A percentile compares a stretch with the other conserved stretches of the same genome.
phyloP scores from a whole-genome alignment of 2,113 vertebrate species.

The Laticauda laticaudata region DNA sequence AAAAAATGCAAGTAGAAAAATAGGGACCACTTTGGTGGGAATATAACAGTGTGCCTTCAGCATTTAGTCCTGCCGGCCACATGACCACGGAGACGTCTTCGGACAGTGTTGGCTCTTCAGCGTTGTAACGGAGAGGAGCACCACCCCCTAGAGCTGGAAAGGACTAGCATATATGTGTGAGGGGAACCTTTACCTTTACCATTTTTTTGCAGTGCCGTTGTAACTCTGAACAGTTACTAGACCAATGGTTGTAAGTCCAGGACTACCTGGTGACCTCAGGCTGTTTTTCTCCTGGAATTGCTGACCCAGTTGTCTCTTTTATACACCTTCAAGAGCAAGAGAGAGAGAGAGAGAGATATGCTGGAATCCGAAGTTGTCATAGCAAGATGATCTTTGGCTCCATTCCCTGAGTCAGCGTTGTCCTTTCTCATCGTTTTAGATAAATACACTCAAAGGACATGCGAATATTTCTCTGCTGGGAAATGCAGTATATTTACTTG shows the following conservation, averaged over 20 bases:
- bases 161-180: too few species aligned
- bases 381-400: conserved; percentile 21
- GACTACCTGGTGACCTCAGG: neutral
- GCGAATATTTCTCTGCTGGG: conserved; percentile 8
- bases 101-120: too few species aligned
- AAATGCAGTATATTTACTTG: neutral
- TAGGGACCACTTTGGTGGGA: too few species aligned
- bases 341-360: conserved; percentile 18
- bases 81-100: too few species aligned
- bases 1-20: too few species aligned
- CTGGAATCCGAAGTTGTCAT: conserved; percentile 7
- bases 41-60: too few species aligned
- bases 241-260: neutral
- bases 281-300: neutral
- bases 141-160: too few species aligned
- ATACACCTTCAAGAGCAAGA: neutral
- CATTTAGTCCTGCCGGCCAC: too few species aligned
- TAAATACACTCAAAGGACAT: conserved; percentile 26
- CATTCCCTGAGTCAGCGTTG: neutral
- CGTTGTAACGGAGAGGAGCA: too few species aligned
- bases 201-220: neutral
- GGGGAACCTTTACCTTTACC: too few species aligned
- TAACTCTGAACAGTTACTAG: neutral
- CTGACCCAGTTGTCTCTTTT: neutral
- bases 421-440: neutral